phyloP scores from a whole-genome alignment of 2,888 invertebrate genomes.

The Chydorus sphaericus region DNA sequence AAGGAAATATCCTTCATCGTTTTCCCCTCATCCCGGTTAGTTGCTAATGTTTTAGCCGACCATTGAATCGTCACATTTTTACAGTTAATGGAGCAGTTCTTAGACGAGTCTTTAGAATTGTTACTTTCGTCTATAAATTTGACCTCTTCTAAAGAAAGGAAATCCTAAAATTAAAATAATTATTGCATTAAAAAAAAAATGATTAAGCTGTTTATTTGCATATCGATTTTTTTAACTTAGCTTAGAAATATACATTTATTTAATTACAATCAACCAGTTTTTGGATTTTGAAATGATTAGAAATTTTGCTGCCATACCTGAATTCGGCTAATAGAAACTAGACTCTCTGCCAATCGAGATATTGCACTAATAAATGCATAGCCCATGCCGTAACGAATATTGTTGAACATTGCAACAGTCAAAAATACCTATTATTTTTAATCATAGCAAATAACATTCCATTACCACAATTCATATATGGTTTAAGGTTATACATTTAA shows the following conservation, averaged over 20 bases:
- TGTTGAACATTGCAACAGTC: slow-evolving; percentile 76
- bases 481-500: too few relatives aligned
- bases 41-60: background rate
- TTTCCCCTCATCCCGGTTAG: too few relatives aligned
- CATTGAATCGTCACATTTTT: slow-evolving; percentile 12
- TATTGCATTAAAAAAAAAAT: too few relatives aligned
- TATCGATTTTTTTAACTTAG: too few relatives aligned
- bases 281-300: background rate
- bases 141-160: slow-evolving; percentile 3
- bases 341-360: slow-evolving; percentile 61
- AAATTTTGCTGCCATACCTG: too few relatives aligned
- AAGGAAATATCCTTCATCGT: background rate
- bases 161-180: slow-evolving; percentile 21
- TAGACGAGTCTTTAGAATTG: background rate
- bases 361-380: slow-evolving; percentile 76
- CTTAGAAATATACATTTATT: too few relatives aligned
- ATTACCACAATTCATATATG: too few relatives aligned
- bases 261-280: slow-evolving; percentile 17
- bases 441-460: too few relatives aligned
- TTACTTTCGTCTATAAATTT: background rate
- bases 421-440: slow-evolving; percentile 47
- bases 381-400: slow-evolving; percentile 43
- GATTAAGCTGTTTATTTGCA: too few relatives aligned
- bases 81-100: background rate
- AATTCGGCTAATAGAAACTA: slow-evolving; percentile 53